Conservation (phyloP, 2,888 invertebrate species). For the Idaea straminata region DNA sequence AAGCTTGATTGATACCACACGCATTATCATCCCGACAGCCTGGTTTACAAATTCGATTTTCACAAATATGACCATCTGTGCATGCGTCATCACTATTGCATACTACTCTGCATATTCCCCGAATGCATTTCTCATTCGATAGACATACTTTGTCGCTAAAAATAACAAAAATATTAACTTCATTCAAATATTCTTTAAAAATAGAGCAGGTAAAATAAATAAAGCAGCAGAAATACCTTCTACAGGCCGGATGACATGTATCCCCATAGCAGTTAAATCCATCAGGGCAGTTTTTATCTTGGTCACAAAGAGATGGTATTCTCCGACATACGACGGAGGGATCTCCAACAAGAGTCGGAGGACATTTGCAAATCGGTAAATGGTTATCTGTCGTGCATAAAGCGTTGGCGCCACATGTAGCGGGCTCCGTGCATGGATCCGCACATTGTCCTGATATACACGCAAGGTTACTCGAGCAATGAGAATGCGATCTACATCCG, state of each 20-base stretch:
- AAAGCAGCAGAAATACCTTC: slow-evolving; percentile 74
- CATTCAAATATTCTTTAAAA: not conserved
- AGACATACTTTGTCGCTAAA: slow-evolving; percentile 89
- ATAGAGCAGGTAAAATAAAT: not conserved
- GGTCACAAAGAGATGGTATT: slow-evolving; percentile 82
- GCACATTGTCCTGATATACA: slow-evolving; percentile 90
- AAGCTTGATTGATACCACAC: slow-evolving; percentile 87
- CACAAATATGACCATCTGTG: slow-evolving; percentile 90
- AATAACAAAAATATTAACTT: slow-evolving; percentile 22
- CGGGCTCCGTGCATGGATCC: slow-evolving; percentile 87
- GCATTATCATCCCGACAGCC: slow-evolving; percentile 92
- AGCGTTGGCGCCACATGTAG: slow-evolving; percentile 92
- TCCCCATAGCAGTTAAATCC: slow-evolving; percentile 89
- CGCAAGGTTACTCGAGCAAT: slow-evolving; percentile 86
- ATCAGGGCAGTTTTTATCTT: slow-evolving; percentile 84
- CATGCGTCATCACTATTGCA: slow-evolving; percentile 93
- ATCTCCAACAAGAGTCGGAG: slow-evolving; percentile 86
- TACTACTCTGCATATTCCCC: slow-evolving; percentile 89
- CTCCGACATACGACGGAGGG: slow-evolving; percentile 86
- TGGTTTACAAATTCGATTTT: slow-evolving; percentile 90
- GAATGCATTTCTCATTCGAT: slow-evolving; percentile 91
- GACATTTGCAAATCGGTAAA: slow-evolving; percentile 87
- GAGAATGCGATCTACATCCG: slow-evolving; percentile 90
- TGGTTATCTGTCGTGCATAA: slow-evolving; percentile 86
- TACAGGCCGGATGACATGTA: slow-evolving; percentile 88